phyloP scores from a whole-genome alignment of 2,888 invertebrate species.

The Meloe dianella region DNA sequence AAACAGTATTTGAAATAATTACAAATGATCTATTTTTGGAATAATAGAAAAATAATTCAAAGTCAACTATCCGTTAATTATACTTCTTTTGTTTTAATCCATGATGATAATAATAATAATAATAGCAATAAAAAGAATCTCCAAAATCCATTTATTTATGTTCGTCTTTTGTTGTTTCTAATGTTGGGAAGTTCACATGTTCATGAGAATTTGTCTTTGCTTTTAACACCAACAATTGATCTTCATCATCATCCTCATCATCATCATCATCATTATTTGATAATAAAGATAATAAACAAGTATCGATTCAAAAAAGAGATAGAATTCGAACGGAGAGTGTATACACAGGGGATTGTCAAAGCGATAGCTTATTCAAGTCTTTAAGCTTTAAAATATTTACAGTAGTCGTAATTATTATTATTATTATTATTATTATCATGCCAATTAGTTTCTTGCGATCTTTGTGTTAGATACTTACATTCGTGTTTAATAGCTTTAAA shows the following conservation, averaged over 20 bases:
- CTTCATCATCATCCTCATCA: neutral
- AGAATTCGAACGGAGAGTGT: no score
- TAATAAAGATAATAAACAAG: no score
- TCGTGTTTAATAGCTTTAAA: neutral
- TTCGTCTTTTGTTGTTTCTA: neutral
- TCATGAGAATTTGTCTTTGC: neutral
- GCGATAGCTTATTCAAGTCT: neutral
- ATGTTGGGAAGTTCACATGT: neutral
- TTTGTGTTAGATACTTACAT: no score
- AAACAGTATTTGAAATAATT: neutral
- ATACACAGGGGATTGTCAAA: neutral
- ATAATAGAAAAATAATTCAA: neutral
- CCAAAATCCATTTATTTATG: neutral
- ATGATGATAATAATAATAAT: neutral
- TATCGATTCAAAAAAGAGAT: no score
- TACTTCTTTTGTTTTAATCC: neutral
- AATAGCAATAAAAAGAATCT: neutral
- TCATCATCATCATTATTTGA: neutral
- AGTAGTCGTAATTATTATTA: neutral
- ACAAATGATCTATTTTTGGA: neutral
- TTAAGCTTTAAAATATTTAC: neutral
- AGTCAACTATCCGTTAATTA: neutral
- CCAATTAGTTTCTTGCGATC: no score
- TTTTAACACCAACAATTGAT: constrained; percentile 3
- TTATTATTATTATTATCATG: neutral